Conservation (phyloP, 2,888 invertebrate genomes). For the Agrochola circellaris region DNA sequence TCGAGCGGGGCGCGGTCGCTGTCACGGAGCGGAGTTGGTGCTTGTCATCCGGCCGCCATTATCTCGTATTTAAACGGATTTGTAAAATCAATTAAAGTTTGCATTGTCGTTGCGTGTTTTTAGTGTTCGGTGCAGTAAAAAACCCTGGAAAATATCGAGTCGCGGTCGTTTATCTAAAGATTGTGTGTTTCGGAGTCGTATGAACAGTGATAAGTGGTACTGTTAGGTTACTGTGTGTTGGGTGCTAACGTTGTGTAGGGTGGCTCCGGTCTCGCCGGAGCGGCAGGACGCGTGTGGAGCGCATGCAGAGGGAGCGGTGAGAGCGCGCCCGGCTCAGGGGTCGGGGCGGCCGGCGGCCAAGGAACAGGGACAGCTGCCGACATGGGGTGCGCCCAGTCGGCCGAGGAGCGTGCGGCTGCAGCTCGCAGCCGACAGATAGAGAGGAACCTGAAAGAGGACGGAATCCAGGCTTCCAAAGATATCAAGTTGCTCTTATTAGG, state of each 20-base stretch:
- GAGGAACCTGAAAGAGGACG: slow-evolving; percentile 99
- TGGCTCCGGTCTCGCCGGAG: slow-evolving; percentile 87
- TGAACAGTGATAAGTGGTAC: slow-evolving; percentile 85
- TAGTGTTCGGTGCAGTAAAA: slow-evolving; percentile 78
- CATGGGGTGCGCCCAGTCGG: slow-evolving; percentile 99
- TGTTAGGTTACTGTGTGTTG: slow-evolving; percentile 87
- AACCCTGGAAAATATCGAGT: slow-evolving; percentile 72
- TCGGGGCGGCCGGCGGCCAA: slow-evolving; percentile 89
- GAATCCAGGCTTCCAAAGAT: slow-evolving; percentile 99
- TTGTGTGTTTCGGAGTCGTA: slow-evolving; percentile 72
- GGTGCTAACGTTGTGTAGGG: slow-evolving; percentile 87
- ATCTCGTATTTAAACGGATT: slow-evolving; percentile 91
- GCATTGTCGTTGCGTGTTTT: slow-evolving; percentile 83
- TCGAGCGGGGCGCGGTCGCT: slow-evolving; percentile 92
- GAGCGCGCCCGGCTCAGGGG: slow-evolving; percentile 91
- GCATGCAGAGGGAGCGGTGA: slow-evolving; percentile 91
- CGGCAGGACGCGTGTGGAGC: slow-evolving; percentile 86
- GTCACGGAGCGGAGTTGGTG: slow-evolving; percentile 91
- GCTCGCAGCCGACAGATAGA: slow-evolving; percentile 99
- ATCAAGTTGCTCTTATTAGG: slow-evolving; percentile 99
- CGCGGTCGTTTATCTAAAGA: slow-evolving; percentile 68
- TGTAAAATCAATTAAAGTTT: slow-evolving; percentile 88
- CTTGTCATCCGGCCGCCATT: slow-evolving; percentile 92
- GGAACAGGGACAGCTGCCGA: slow-evolving; percentile 89
- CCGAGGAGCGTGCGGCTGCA: slow-evolving; percentile 99